Evolutionary conservation across 1,140 invertebrate genomes (phyloP), one percentile per base, ranked within the genome.

Genomic region (Drosophila cardini): DNA sequence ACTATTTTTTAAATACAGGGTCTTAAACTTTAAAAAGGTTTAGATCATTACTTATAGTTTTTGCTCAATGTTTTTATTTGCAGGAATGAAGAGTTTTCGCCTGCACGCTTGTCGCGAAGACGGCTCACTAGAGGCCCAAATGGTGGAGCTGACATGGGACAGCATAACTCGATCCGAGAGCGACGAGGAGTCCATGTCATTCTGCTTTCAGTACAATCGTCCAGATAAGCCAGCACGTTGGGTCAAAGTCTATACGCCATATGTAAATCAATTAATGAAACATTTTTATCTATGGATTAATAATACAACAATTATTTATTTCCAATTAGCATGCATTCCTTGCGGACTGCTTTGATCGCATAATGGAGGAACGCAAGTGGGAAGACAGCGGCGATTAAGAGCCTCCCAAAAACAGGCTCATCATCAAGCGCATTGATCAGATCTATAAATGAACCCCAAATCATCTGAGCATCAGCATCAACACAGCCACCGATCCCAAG

Each of bases 331-430:
- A 97, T 92, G 95, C 96, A 86, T 98, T 97, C 93, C 95, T 99
- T 90, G 96, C 96, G 92, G 98, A 98, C 91, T 98, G 98, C 93
- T 98, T 99, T 93, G 97, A 98, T 92, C 94, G 96, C 93, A 96
- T 99, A 94, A 95, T 96, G 83, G 97, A 98, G 92, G 98, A 99
- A 92, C 94, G 94, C 65, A 96, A 96, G 91, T 96, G 96, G 96
- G 93, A 95, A 43, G 96, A 96, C 86, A 94, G 95, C 43, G 95
- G 95, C 13, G 96, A 96, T 93, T 96, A 94, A 63, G 55, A 60
- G n/a, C 45, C 48, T 34, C 40, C 21, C 48, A 48, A 13, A 13
- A 48, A 46, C 32, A 32, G 43, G 42, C 52, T 65, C 40, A 71
- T 62, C n/a, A 36, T 36, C 10, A 71, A 55, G 52, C 53, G 58